Evolutionary conservation across 1,140 invertebrate species (phyloP), one percentile per base, ranked within the genome.

Genomic region (Scaptodrosophila lebanonensis): DNA sequence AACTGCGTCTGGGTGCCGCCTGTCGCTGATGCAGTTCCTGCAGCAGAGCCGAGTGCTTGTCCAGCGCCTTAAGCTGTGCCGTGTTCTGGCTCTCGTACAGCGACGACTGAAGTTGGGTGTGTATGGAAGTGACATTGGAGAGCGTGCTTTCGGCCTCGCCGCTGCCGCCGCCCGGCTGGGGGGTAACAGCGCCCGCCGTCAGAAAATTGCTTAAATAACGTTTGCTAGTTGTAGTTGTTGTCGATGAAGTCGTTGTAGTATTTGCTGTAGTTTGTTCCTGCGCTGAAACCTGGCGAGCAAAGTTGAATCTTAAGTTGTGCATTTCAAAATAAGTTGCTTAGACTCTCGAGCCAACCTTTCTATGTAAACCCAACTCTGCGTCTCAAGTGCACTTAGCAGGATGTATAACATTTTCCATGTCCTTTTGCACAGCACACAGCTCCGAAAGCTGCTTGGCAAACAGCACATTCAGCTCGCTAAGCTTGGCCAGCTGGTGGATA

Each of bases 371-470:
- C 44, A 69, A 66, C 52, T 86, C 72, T 83, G 79, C 51, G 66
- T 87, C 85, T 87, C 86, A 87, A 87, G 86, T 87, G 61, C 85
- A 86, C 61, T 87, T 87, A 42, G 71, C 60, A 16, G 70, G 66
- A 67, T 85, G 83, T 63, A 87, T 72, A 33, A 86, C 52, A 69
- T 84, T 88, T 38, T 88, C 88, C 69, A 92, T 88, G 85, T 91
- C 91, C 84, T 91, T 91, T 38, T 90, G 87, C 45, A 91, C 83
- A 12, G 52, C 63, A 63, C 79, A 75, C 13, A 87, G 22, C 29
- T 87, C 86, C 15, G 68, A 65, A 20, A 87, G 52, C 20, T 73
- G 70, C 42, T 87, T 86, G 42, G 83, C 69, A 42, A 87, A 87
- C 16, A 85, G 29, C 32, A 70, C 68, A 65, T 83, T 86, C 35